Evolutionary conservation across 2,113 vertebrate species (phyloP).

Genomic region (Syngnathus scovelli): DNA sequence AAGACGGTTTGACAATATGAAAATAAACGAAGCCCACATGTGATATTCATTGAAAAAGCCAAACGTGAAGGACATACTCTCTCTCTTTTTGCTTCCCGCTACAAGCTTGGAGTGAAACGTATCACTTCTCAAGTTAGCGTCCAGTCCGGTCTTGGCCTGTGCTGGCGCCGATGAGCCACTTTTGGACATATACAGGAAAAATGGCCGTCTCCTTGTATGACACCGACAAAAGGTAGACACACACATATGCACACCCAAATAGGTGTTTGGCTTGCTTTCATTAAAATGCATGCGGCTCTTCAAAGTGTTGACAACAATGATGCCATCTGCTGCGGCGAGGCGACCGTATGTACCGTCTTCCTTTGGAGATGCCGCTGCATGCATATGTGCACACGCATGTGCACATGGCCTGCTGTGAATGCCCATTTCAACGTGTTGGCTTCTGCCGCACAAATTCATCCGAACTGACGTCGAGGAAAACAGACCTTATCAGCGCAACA

Average conservation of each 20-base stretch:
- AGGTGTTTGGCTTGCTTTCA: constrained; percentile 51
- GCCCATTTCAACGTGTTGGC: constrained; percentile 54
- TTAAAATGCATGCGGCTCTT: constrained; percentile 73
- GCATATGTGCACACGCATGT: background rate
- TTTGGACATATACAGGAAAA: background rate
- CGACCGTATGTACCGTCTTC: background rate
- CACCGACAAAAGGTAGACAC: constrained; percentile 16
- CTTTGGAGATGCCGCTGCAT: background rate
- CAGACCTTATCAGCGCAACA: background rate
- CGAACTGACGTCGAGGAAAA: background rate
- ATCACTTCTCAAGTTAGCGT: no score
- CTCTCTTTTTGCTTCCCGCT: no score
- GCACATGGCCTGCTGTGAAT: background rate
- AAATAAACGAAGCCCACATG: no score
- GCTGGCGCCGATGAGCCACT: no score
- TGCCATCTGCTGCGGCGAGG: constrained; percentile 67
- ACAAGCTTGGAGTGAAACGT: no score
- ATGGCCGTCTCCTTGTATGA: background rate
- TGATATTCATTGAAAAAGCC: no score
- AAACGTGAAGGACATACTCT: no score
- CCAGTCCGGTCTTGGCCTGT: no score
- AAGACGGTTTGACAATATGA: no score
- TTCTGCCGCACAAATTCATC: constrained; percentile 17
- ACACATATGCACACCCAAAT: constrained; percentile 5
- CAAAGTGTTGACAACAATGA: constrained; percentile 70